Conservation (phyloP, 2,888 invertebrate species). For the Entomobrya multifasciata region DNA sequence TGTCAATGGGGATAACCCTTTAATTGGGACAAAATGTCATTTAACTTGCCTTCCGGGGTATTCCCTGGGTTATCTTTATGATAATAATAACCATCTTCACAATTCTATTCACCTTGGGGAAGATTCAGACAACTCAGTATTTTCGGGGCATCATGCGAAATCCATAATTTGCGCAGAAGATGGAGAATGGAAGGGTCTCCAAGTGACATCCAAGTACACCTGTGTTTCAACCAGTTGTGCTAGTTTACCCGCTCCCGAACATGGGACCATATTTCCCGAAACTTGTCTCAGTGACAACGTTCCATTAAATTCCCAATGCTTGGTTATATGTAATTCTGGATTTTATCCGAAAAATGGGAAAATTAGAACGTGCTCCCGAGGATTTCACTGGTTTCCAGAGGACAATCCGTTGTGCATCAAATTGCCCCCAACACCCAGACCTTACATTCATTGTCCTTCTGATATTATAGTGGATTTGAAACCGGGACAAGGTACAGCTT, state of each 20-base stretch:
- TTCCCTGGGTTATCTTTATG: no score
- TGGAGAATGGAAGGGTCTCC: constrained; percentile 77
- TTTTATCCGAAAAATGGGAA: constrained; percentile 79
- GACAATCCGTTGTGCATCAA: constrained; percentile 79
- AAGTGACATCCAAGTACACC: constrained; percentile 65
- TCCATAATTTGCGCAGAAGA: constrained; percentile 74
- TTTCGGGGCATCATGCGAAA: neutral
- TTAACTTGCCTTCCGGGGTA: constrained; percentile 76
- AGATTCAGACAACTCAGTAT: constrained; percentile 24
- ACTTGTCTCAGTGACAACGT: constrained; percentile 83
- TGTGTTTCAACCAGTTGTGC: constrained; percentile 81
- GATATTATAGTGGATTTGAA: constrained; percentile 84
- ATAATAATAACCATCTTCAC: no score
- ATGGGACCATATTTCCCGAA: constrained; percentile 83
- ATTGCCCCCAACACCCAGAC: constrained; percentile 81
- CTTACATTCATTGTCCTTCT: constrained; percentile 86
- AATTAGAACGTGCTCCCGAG: constrained; percentile 78
- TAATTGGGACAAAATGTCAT: constrained; percentile 76
- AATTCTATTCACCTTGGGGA: constrained; percentile 53
- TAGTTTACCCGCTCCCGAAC: constrained; percentile 82
- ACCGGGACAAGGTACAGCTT: constrained; percentile 82
- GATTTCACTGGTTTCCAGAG: constrained; percentile 79
- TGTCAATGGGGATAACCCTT: constrained; percentile 58
- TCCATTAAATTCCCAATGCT: constrained; percentile 81
- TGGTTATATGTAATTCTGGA: constrained; percentile 78